Evolutionary conservation across 2,113 vertebrate genomes (phyloP).

Genomic region (Lagopus leucura): DNA sequence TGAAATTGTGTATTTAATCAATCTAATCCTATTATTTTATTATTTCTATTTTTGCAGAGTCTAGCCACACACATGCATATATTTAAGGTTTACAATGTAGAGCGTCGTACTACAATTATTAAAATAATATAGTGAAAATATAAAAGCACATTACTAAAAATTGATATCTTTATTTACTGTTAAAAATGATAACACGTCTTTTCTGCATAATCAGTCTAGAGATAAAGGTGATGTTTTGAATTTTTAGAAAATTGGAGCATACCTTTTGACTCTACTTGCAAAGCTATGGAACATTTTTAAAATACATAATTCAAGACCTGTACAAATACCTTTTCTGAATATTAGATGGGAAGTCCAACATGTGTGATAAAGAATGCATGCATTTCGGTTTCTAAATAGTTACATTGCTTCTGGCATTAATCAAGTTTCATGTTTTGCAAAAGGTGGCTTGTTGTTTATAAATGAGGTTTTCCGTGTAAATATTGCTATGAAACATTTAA

Average conservation of each 20-base stretch:
- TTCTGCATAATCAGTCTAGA: neutral
- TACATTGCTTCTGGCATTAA: neutral
- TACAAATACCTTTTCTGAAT: neutral
- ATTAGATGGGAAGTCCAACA: neutral
- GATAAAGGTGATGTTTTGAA: neutral
- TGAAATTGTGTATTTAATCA: neutral
- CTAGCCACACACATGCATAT: neutral
- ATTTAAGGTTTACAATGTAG: neutral
- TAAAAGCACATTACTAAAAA: neutral
- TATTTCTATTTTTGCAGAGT: neutral
- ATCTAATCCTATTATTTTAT: neutral
- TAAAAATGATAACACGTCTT: neutral
- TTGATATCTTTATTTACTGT: constrained; percentile 33
- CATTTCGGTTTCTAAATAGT: neutral
- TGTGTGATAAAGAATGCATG: neutral
- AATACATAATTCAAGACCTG: neutral
- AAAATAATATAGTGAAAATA: neutral
- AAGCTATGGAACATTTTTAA: neutral
- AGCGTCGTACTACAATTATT: neutral
- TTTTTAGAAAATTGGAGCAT: neutral
- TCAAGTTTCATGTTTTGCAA: neutral
- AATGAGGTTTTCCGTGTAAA: neutral
- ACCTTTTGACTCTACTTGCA: neutral
- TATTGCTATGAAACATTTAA: neutral
- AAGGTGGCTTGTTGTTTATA: neutral